Conservation (phyloP, 2,888 invertebrate species). For the Lycophotia porphyrea region DNA sequence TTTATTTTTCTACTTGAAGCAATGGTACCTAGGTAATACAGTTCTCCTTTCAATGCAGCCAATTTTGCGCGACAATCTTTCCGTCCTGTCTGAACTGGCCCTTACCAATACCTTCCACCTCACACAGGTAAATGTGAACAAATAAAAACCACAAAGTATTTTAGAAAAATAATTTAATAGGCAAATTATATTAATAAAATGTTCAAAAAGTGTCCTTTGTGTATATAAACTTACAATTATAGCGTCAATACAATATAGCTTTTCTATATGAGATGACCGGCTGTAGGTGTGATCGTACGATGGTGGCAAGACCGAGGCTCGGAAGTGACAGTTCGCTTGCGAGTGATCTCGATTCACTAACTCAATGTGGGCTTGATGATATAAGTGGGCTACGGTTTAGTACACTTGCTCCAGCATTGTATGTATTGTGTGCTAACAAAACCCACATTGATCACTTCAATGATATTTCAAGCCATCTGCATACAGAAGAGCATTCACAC, state of each 20-base stretch:
- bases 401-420: constrained; percentile 30
- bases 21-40: too few species aligned
- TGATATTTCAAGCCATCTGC: constrained; percentile 24
- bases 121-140: constrained; percentile 1
- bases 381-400: constrained; percentile 46
- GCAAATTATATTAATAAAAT: constrained; percentile 88
- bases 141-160: constrained; percentile 70
- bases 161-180: constrained; percentile 91
- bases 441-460: constrained; percentile 12
- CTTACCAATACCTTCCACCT: neutral
- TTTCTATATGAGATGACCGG: constrained; percentile 32
- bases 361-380: constrained; percentile 51
- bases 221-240: constrained; percentile 86
- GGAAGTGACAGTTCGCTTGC: constrained; percentile 30
- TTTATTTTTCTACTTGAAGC: neutral
- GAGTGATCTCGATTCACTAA: constrained; percentile 47
- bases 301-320: neutral
- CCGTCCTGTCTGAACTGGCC: neutral
- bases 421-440: constrained; percentile 24
- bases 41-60: too few species aligned
- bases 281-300: constrained; percentile 17
- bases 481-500: constrained; percentile 60
- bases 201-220: constrained; percentile 89
- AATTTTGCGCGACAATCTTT: neutral
- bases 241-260: constrained; percentile 74